Evolutionary conservation across 64 coral and sea anemone species (phyloP).

Genomic region (Stylophora pistillata): DNA sequence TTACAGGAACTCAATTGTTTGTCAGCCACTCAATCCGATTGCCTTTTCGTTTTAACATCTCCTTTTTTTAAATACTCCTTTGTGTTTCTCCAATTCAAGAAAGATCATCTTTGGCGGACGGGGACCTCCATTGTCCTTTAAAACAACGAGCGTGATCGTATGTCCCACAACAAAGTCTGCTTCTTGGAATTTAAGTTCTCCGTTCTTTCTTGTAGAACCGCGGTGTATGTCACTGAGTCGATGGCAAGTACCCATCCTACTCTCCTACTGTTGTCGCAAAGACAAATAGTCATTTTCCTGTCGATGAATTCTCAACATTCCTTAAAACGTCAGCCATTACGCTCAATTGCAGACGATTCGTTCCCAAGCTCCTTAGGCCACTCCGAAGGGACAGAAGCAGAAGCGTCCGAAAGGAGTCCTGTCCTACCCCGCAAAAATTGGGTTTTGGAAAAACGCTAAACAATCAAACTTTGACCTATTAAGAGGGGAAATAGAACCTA

Average conservation of each 20-base stretch:
- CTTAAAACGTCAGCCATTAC: slow-evolving; percentile 40
- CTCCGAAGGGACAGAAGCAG: no score
- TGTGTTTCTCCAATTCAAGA: slow-evolving; percentile 17
- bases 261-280: slow-evolving; percentile 51
- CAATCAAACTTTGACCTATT: no score
- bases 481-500: no score
- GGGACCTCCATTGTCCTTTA: slow-evolving; percentile 22
- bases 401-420: no score
- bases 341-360: neutral
- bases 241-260: slow-evolving; percentile 85
- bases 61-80: slow-evolving; percentile 41
- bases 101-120: slow-evolving; percentile 22
- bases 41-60: slow-evolving; percentile 44
- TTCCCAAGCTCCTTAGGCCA: no score
- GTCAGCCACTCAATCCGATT: slow-evolving; percentile 74
- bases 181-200: slow-evolving; percentile 5
- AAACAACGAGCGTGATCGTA: slow-evolving; percentile 22
- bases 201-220: slow-evolving; percentile 57
- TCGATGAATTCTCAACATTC: slow-evolving; percentile 4
- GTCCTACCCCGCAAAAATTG: no score
- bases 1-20: slow-evolving; percentile 76
- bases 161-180: slow-evolving; percentile 53
- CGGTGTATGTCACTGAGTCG: slow-evolving; percentile 77
- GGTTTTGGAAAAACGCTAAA: no score
- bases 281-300: slow-evolving; percentile 41